Percentiles rank a stretch among this genome's conserved stretches.
Conservation (phyloP, 2,888 invertebrate species). For the Mechanitis mazaeus region DNA sequence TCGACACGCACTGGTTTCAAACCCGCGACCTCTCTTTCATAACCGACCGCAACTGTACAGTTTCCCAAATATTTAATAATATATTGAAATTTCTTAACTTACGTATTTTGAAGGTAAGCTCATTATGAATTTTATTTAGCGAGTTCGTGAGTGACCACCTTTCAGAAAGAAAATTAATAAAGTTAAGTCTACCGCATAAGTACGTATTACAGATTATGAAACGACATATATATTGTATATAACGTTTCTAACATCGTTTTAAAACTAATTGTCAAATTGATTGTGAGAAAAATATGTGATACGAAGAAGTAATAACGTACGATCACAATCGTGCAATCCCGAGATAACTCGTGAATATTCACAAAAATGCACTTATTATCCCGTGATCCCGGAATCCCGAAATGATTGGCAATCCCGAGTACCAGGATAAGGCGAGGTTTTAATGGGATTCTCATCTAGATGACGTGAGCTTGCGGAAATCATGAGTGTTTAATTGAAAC, state of each 20-base stretch:
- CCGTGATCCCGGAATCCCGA: conserved; percentile 45
- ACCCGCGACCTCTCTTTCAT: too few relatives aligned
- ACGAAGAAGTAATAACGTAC: background rate
- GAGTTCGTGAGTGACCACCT: too few relatives aligned
- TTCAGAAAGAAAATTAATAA: too few relatives aligned
- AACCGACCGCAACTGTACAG: too few relatives aligned
- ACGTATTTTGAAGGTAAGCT: too few relatives aligned
- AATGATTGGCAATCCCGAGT: conserved; percentile 60
- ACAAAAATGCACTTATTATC: conserved; percentile 40
- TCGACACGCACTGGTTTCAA: too few relatives aligned
- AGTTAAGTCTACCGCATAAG: background rate
- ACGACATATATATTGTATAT: too few relatives aligned
- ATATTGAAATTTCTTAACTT: too few relatives aligned
- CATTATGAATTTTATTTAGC: too few relatives aligned
- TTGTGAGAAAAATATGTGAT: background rate
- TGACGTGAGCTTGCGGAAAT: conserved; percentile 20
- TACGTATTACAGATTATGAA: background rate
- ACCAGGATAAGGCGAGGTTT: conserved; percentile 48
- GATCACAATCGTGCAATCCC: conserved; percentile 1
- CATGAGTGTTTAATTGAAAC: conserved; percentile 22
- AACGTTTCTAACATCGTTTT: background rate
- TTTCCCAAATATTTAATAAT: too few relatives aligned
- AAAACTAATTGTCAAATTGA: background rate
- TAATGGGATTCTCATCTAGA: conserved; percentile 44
- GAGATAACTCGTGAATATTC: conserved; percentile 28